Percentiles rank a stretch among this genome's conserved stretches.
Evolutionary conservation across 2,113 vertebrate species (phyloP).

Genomic region (Chauna torquata): DNA sequence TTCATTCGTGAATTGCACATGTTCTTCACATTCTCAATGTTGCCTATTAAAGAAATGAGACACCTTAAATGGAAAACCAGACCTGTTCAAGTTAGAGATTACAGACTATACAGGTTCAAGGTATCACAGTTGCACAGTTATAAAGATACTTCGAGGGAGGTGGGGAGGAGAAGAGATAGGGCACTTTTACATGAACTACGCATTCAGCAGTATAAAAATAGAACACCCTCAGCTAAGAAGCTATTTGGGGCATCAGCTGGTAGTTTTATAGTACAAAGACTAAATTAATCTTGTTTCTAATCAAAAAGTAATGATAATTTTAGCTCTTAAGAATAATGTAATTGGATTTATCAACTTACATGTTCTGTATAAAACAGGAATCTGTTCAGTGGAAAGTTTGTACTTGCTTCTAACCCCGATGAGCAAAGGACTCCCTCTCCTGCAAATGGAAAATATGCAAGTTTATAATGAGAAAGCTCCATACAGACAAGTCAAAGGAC

Average conservation of each 20-base stretch:
- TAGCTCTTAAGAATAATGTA: not conserved
- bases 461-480: not conserved
- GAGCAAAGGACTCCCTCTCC: slow-evolving; percentile 94
- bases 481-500: not conserved
- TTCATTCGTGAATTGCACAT: slow-evolving; percentile 76
- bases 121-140: not conserved
- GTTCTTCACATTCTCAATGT: slow-evolving; percentile 77
- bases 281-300: not conserved
- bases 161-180: not conserved
- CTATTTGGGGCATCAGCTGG: not conserved
- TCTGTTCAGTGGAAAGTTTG: slow-evolving; percentile 88
- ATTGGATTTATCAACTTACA: slow-evolving; percentile 79
- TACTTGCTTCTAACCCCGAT: slow-evolving; percentile 94
- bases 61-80: not conserved
- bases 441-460: slow-evolving; percentile 49
- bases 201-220: not conserved
- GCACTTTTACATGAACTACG: not conserved
- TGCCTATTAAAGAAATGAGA: slow-evolving; percentile 51
- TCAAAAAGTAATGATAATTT: not conserved
- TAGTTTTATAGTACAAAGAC: not conserved
- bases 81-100: not conserved
- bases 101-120: not conserved
- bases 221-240: not conserved
- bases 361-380: slow-evolving; percentile 88
- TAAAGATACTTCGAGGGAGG: not conserved